Base-by-base conservation (phyloP, 2,888 invertebrate species). In the Rotaria magnacalcarata region DNA sequence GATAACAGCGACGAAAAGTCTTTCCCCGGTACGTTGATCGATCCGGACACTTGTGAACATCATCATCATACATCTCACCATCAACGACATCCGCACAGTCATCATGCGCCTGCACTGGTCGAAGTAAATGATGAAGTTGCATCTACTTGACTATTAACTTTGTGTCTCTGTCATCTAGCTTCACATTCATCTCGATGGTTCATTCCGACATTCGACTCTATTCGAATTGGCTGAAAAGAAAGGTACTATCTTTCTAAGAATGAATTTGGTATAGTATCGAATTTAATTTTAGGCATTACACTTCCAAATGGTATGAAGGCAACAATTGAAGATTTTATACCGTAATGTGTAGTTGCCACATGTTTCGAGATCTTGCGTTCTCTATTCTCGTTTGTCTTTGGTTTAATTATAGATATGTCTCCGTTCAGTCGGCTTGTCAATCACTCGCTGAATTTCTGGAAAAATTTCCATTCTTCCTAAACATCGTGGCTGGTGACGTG, bases 181-280 rank as follows among this genome's bases (percentile, higher is more conserved):
- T 19, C 84, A 84, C 21, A 50, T 84, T n/a, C 84, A 84, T 84
- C 47, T 84, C 14, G 84, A 84, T 50, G 84, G 84, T 84, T 43
- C 84, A 4, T 50, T 84, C 19, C 43, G 84, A 0, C 50, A 84
- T 50, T 43, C 43, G 14, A 84, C 84, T 1, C 5, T 84, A 14
- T 50, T 50, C 14, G 50, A 84, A 27, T 47, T 84, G 21, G 84
- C 84, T 43, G 19, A 47, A 84, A 50, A n/a, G 24, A 84, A 84
- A 16, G 47, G 84, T 47, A 50, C 27, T 24, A 27, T 27, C 5
- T 67, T 56, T 19, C 24, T 56, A 56, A 56, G 24, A 56, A 67
- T 27, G 27, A 14, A 27, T 27, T 16, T 67, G 67, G 6, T 1
- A 67, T 19, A 34, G 16, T 16, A 16, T 34, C 34, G 34, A 0